phyloP scores from a whole-genome alignment of 1,140 invertebrate species.

The Charaxes varanes region DNA sequence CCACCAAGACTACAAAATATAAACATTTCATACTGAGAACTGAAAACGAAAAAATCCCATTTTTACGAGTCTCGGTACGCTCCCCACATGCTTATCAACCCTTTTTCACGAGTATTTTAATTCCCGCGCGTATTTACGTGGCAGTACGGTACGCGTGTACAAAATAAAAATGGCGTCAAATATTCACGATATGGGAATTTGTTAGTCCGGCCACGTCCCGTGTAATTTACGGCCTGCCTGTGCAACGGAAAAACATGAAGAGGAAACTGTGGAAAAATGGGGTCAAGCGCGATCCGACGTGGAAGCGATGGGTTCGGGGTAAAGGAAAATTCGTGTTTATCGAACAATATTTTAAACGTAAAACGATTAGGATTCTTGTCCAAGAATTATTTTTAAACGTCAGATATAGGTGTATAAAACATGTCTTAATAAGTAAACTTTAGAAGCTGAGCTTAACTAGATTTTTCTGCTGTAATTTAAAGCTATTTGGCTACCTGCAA shows the following conservation, averaged over 20 bases:
- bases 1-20: no score
- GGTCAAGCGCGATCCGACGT: constrained; percentile 5
- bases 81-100: constrained; percentile 2
- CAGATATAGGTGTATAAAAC: no score
- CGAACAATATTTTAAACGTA: no score
- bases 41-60: no score
- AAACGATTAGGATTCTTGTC: no score
- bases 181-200: constrained; percentile 26
- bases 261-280: constrained; percentile 12
- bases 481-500: no score
- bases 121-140: constrained; percentile 23
- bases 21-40: no score
- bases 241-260: constrained; percentile 10
- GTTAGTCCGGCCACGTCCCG: constrained; percentile 26
- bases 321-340: neutral
- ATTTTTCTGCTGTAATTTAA: no score
- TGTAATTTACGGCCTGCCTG: constrained; percentile 27
- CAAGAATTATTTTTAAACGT: no score
- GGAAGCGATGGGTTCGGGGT: neutral
- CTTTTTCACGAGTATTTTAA: constrained; percentile 19
- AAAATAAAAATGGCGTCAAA: constrained; percentile 27
- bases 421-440: no score
- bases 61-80: no score
- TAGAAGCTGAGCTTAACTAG: no score
- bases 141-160: constrained; percentile 11